Percentiles rank a stretch among this genome's conserved stretches.
Conservation (phyloP, 2,888 invertebrate species). For the Alsophila aescularia region DNA sequence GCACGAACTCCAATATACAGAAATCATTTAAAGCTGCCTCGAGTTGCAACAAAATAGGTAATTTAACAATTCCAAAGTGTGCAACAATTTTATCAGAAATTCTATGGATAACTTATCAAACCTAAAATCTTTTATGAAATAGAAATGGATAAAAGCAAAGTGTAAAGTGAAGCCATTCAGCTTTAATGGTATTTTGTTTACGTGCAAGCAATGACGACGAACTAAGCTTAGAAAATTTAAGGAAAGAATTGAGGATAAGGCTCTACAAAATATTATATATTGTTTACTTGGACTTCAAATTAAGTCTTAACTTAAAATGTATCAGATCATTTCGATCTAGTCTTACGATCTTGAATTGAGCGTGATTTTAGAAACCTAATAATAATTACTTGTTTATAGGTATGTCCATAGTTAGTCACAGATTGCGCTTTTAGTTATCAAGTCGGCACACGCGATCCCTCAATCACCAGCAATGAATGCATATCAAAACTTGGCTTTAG, state of each 20-base stretch:
- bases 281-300: background rate
- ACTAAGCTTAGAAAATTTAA: slow-evolving; percentile 36
- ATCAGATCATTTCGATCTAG: no score
- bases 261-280: background rate
- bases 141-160: slow-evolving; percentile 49
- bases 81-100: slow-evolving; percentile 14
- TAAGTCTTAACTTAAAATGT: no score
- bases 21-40: no score
- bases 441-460: slow-evolving; percentile 75
- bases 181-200: slow-evolving; percentile 66
- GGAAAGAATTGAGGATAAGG: slow-evolving; percentile 39
- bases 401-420: slow-evolving; percentile 55
- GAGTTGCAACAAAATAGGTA: background rate
- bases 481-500: slow-evolving; percentile 72
- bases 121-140: slow-evolving; percentile 41
- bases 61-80: background rate
- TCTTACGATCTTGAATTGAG: no score
- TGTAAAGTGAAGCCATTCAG: slow-evolving; percentile 56
- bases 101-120: slow-evolving; percentile 30
- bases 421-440: slow-evolving; percentile 73
- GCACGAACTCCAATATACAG: no score
- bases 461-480: slow-evolving; percentile 72
- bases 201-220: slow-evolving; percentile 49
- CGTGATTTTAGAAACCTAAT: no score
- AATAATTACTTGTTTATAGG: slow-evolving; percentile 5